These are phyloP conservation scores for Gymnoscelis rufifasciata DNA, from an alignment of 2,888 invertebrate species.

Conservation along the genomic window DNA sequence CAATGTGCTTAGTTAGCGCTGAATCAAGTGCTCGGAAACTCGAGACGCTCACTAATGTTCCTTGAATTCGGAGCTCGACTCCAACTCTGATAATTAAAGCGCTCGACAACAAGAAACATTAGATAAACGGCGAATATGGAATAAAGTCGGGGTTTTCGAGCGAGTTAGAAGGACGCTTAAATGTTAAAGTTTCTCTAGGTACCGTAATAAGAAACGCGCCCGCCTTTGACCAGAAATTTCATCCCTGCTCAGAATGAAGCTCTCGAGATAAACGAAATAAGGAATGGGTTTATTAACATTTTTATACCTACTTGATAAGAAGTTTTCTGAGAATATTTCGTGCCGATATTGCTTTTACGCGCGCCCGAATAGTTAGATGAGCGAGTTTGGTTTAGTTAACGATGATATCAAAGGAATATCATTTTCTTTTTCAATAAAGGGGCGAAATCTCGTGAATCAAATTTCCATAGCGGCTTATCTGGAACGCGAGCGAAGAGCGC, in stretches of 20 bases:
- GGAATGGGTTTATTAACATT: constrained; percentile 30
- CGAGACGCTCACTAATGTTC: constrained; percentile 17
- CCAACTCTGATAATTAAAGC: constrained; percentile 23
- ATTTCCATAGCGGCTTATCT: constrained; percentile 36
- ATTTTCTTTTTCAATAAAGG: constrained; percentile 34
- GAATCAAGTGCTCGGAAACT: constrained; percentile 23
- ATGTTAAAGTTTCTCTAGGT: constrained; percentile 16
- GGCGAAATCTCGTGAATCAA: constrained; percentile 33
- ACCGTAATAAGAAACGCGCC: constrained; percentile 25
- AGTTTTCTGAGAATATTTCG: constrained; percentile 20
- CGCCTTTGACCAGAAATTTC: constrained; percentile 34
- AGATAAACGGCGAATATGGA: constrained; percentile 24
- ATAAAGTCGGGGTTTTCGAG: constrained; percentile 20
- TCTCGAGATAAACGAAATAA: constrained; percentile 27
- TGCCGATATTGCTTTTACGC: constrained; percentile 25
- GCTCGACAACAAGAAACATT: constrained; percentile 24
- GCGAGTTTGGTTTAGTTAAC: constrained; percentile 26
- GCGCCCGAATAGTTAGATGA: constrained; percentile 25
- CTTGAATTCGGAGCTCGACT: constrained; percentile 11
- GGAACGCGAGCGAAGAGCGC: constrained; percentile 21
- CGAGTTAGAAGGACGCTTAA: constrained; percentile 18
- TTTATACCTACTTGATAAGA: constrained; percentile 22
- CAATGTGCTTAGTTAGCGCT: constrained; percentile 26
- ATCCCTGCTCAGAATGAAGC: constrained; percentile 28
- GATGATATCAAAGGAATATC: constrained; percentile 31